phyloP scores from a whole-genome alignment of 2,797 vertebrate species.

The Sebastes diploproa region DNA sequence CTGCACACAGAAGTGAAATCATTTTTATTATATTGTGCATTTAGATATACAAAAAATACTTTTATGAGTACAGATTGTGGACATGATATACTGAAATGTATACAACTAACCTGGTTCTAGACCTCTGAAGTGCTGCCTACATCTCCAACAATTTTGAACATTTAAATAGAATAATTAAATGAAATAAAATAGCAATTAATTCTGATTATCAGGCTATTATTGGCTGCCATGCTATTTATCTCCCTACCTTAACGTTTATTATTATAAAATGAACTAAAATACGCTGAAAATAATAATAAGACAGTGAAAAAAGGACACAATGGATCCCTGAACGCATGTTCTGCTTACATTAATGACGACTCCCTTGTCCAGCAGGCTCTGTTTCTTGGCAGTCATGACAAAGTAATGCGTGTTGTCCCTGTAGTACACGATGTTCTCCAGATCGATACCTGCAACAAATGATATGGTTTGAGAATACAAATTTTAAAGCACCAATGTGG shows the following conservation, averaged over 20 bases:
- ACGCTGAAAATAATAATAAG: not conserved
- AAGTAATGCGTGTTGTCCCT: conserved; percentile 98
- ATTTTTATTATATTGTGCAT: not conserved
- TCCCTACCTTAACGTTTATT: not conserved
- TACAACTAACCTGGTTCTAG: not conserved
- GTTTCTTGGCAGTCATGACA: conserved; percentile 99
- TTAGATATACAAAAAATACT: not conserved
- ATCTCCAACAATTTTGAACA: not conserved
- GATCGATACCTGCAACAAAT: conserved; percentile 88
- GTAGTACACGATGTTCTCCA: conserved; percentile 99
- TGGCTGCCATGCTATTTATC: not conserved
- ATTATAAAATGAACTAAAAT: not conserved
- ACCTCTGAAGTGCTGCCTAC: not conserved
- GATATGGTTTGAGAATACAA: not conserved
- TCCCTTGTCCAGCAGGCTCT: conserved; percentile 96
- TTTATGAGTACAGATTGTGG: not conserved
- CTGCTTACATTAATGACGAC: conserved; percentile 92
- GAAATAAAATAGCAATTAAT: too few species aligned
- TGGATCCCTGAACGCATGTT: not conserved
- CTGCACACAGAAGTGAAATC: not conserved
- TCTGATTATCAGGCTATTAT: not conserved
- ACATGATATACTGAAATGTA: not conserved
- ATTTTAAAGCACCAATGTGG: not conserved
- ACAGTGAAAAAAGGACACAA: not conserved
- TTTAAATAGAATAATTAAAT: not conserved